Evolutionary conservation across 2,113 vertebrate species (phyloP), one percentile per base, ranked within the genome.

Genomic region (Neogale vison): DNA sequence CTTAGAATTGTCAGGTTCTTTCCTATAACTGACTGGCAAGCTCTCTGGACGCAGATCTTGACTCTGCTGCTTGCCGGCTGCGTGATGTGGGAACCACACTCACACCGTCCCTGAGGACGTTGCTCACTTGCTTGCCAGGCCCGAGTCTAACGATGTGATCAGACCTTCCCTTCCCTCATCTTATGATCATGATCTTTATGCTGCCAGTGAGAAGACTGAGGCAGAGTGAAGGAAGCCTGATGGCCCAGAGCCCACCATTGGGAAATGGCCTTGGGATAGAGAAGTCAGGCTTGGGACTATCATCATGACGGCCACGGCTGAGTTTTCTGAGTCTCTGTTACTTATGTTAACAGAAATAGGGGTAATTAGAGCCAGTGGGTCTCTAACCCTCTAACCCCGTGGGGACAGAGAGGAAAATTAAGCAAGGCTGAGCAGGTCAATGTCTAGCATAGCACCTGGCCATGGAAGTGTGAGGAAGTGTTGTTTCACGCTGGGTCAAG

Each of bases 81-180:
- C 23, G 23, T 11, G 34, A 81, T 0, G 0, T 29, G 55, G 47
- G 18, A 59, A 18, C 36, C 14, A 6, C 10, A 7, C 20, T 42
- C 17, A 0, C 0, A 1, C 1, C 4, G 1, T 4, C 7, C 1
- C 42, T 2, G 1, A 36, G 34, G 52, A 55, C 2, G 1, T 17
- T 3, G 11, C 4, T 14, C 39, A 12, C 23, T 50, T 21, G 10
- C 36, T 10, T 10, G 3, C 6, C n/a, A 47, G 76, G n/a, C 2
- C 3, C 34, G 2, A 1, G 4, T 11, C 31, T 36, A 31, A 13
- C 31, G 5, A 1, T 24, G 4, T 17, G 23, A 20, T 18, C n/a
- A 3, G 6, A 17, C n/a, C 21, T 36, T 29, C 20, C 61, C 45
- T 26, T 8, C 59, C 6, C 4, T 71, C 50, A 23, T 1, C 0